Percentiles rank a stretch among this genome's conserved stretches.
Evolutionary conservation across 2,888 invertebrate genomes (phyloP).

Genomic region (Sphaerophoria taeniata): DNA sequence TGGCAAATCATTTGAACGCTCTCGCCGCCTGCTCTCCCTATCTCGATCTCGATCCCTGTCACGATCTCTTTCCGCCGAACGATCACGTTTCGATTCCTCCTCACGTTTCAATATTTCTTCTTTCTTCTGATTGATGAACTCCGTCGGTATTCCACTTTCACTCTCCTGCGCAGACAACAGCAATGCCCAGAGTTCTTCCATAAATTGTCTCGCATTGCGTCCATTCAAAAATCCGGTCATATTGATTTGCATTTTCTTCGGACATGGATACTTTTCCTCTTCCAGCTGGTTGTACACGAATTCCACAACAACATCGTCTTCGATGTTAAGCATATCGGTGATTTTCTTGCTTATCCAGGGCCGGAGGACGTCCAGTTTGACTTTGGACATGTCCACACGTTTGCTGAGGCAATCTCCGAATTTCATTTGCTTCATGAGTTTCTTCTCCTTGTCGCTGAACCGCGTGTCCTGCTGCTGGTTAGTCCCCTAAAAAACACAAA

Average conservation of each 20-base stretch:
- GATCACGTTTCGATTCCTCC: slow-evolving; percentile 77
- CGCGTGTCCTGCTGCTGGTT: slow-evolving; percentile 99
- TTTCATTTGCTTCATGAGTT: slow-evolving; percentile 98
- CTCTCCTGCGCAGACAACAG: slow-evolving; percentile 97
- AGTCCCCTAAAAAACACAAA: slow-evolving; percentile 89
- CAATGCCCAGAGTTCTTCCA: slow-evolving; percentile 98
- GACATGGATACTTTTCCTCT: slow-evolving; percentile 96
- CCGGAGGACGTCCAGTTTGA: slow-evolving; percentile 98
- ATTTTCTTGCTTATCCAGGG: slow-evolving; percentile 99
- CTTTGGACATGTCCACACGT: slow-evolving; percentile 99
- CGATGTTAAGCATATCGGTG: slow-evolving; percentile 97
- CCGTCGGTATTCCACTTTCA: slow-evolving; percentile 96
- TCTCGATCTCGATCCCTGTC: slow-evolving; percentile 79
- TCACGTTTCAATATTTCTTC: slow-evolving; percentile 95
- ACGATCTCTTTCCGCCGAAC: slow-evolving; percentile 75
- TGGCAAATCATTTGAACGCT: slow-evolving; percentile 75
- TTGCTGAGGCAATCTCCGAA: slow-evolving; percentile 97
- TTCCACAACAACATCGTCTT: slow-evolving; percentile 99
- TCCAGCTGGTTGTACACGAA: slow-evolving; percentile 99
- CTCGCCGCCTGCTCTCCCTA: slow-evolving; percentile 77
- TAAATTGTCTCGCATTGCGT: slow-evolving; percentile 98
- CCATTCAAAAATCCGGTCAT: slow-evolving; percentile 99
- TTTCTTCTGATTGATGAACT: slow-evolving; percentile 97
- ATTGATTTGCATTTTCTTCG: slow-evolving; percentile 99
- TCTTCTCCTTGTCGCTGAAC: slow-evolving; percentile 99